Percentiles rank a stretch among this genome's conserved stretches.
phyloP scores from a whole-genome alignment of 1,140 invertebrate species.

The Listronotus bonariensis region DNA sequence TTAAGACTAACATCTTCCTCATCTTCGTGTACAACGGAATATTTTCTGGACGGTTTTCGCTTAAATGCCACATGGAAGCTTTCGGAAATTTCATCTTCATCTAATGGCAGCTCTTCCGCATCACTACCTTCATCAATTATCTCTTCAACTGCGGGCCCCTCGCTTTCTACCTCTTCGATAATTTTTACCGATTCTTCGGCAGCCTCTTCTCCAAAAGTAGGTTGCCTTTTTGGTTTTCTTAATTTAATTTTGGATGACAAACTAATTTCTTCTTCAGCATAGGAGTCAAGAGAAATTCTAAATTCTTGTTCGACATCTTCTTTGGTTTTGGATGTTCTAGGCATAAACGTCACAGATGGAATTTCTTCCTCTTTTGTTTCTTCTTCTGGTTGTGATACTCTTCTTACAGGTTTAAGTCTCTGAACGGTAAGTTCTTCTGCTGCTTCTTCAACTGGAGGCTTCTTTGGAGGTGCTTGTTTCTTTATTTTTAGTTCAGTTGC shows the following conservation, averaged over 20 bases:
- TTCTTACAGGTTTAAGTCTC: constrained; percentile 68
- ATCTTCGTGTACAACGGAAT: constrained; percentile 63
- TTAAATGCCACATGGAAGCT: constrained; percentile 60
- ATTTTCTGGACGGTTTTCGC: constrained; percentile 60
- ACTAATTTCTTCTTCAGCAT: constrained; percentile 84
- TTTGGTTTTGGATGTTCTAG: constrained; percentile 70
- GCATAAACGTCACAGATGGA: constrained; percentile 70
- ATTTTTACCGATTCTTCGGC: constrained; percentile 74
- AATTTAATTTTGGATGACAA: constrained; percentile 81
- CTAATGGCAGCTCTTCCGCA: constrained; percentile 65
- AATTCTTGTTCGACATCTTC: constrained; percentile 87
- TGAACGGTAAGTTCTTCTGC: constrained; percentile 74
- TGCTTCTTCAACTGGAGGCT: constrained; percentile 68
- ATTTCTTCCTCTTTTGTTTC: constrained; percentile 64
- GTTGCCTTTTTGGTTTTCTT: constrained; percentile 67
- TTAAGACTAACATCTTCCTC: constrained; percentile 62
- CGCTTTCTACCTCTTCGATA: constrained; percentile 69
- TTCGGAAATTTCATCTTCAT: constrained; percentile 64
- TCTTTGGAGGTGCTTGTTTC: constrained; percentile 54
- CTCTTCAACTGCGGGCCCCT: constrained; percentile 70
- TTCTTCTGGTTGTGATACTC: constrained; percentile 66
- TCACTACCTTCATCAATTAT: constrained; percentile 65
- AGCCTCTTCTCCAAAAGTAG: constrained; percentile 73
- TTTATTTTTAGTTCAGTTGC: constrained; percentile 63
- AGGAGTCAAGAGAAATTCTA: constrained; percentile 79